Base-by-base conservation (phyloP, 2,113 vertebrate genomes). In the human region DNA sequence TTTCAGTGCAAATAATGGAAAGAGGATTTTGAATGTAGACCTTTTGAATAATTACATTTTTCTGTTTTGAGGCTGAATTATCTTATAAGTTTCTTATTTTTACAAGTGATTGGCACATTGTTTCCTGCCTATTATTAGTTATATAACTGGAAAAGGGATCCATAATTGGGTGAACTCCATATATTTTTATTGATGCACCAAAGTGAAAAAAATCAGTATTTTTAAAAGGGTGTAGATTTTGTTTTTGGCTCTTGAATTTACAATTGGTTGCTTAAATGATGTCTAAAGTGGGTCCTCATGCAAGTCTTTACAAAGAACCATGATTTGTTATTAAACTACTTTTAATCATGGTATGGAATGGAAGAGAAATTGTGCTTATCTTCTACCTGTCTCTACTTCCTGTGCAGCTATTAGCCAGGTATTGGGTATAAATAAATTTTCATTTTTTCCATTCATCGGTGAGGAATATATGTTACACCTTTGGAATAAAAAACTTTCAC, bases 1-100 rank as follows among this genome's bases (percentile, higher is more conserved):
- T 93, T 91, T 75, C 40, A 78, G n/a, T 96, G 84, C 89, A 94
- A 90, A 92, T 97, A 92, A 93, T 90, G 45, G 50, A 86, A 86
- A 59, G 79, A 93, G 17, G 8, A 75, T 59, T 95, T 95, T 95
- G n/a, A 95, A 87, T 82, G 48, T 91, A 68, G 68, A 73, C 20
- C 7, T 90, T 97, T 84, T 45, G 38, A 91, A 66, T 91, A 83
- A 64, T 90, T 90, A 82, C 87, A 27, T 79, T 83, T 12, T 22
- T 9, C 9, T 38, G 48, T 76, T 96, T 95, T 23, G 14, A 30
- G 16, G 6, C 52, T 85, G 66, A 75, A 81, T 94, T 90, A 12
- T 92, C 11, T 57, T 64, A 87, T 30, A 88, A 61, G 16, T 82
- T 61, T 76, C 12, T 88, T 91, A 81, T 82, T 89, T 57, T 82